Evolutionary conservation across 2,113 vertebrate genomes (phyloP).

Genomic region (Geococcyx californianus): DNA sequence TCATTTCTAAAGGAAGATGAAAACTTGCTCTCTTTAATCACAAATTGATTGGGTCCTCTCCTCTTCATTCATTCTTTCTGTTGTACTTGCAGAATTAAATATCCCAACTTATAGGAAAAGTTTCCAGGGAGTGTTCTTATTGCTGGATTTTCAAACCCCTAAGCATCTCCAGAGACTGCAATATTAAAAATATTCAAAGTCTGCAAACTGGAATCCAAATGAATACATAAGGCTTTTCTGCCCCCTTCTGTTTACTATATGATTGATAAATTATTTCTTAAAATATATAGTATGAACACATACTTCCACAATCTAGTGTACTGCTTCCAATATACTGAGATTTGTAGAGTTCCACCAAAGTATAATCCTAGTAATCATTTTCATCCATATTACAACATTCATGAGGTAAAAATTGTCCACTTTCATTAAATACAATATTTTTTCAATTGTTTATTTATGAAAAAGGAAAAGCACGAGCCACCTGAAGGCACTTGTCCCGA

Average conservation of each 20-base stretch:
- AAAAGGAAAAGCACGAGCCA: neutral
- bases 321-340: neutral
- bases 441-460: neutral
- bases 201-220: neutral
- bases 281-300: neutral
- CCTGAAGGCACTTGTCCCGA: neutral
- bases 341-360: neutral
- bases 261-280: neutral
- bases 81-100: neutral
- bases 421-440: neutral
- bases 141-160: neutral
- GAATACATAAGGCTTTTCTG: constrained; percentile 42
- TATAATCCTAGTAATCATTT: neutral
- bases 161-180: neutral
- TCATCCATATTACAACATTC: neutral
- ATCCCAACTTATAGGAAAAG: neutral
- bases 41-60: neutral
- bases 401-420: neutral
- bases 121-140: neutral
- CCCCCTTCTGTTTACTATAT: constrained; percentile 62
- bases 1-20: neutral
- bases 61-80: neutral
- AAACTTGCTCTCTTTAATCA: neutral
- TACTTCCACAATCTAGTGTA: neutral
- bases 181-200: neutral